These are phyloP conservation scores for Delia radicum DNA, from an alignment of 1,140 invertebrate species.

Conservation along the genomic window DNA sequence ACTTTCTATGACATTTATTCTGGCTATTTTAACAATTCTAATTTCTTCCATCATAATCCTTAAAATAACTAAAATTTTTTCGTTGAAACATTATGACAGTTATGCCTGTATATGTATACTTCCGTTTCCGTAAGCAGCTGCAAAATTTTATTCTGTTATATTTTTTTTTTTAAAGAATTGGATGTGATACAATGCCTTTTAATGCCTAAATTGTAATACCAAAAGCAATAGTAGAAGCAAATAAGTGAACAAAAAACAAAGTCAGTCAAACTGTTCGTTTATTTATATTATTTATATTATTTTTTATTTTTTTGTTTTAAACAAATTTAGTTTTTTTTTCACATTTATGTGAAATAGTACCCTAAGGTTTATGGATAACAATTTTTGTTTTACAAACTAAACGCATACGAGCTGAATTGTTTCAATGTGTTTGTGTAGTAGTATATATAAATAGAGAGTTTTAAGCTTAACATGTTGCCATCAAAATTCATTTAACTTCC, in stretches of 20 bases:
- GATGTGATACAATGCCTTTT: not conserved
- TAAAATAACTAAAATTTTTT: not conserved
- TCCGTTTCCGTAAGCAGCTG: not conserved
- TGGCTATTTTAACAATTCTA: not conserved
- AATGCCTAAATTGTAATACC: not conserved
- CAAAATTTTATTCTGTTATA: not conserved
- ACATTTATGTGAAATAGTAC: constrained; percentile 2
- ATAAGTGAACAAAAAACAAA: not conserved
- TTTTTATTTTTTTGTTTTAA: not conserved
- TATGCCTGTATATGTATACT: not conserved
- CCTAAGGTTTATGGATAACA: not conserved
- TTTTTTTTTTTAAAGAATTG: not conserved
- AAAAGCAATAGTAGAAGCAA: not conserved
- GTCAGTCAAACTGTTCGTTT: not conserved
- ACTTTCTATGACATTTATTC: not conserved
- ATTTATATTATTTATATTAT: not conserved
- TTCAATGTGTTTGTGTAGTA: not conserved
- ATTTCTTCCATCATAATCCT: not conserved
- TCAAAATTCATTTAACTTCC: constrained; percentile 30
- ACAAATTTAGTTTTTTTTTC: constrained; percentile 12
- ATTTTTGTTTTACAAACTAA: not conserved
- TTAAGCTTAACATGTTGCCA: constrained; percentile 1
- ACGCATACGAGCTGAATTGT: not conserved
- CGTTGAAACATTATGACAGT: not conserved
- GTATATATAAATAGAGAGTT: not conserved